Base-by-base conservation (phyloP, 2,888 invertebrate species). In the Norana najaformis region DNA sequence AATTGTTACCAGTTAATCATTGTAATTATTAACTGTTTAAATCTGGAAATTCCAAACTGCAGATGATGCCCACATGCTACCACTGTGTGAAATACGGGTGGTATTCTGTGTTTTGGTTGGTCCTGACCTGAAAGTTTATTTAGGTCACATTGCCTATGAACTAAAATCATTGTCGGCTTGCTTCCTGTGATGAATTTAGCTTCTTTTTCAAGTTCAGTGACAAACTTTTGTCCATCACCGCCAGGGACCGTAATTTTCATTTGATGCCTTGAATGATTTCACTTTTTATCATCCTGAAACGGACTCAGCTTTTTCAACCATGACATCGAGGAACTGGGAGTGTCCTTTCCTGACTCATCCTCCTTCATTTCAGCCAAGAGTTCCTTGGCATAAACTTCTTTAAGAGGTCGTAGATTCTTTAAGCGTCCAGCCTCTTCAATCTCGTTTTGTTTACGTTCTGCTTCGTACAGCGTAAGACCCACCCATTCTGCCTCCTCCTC, bases 401-500 rank as follows among this genome's bases (percentile, higher is more conserved):
- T 92, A 35, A 92, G 90, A 4, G 92, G 92, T 34, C 88, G 88
- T 16, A 90, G 34, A n/a, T 34, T 89, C 23, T 83, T 35, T n/a
- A 35, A 35, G n/a, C 85, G 30, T 36, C 90, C 53, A 35, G 53
- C 69, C 85, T 92, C 90, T 41, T 92, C 92, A 30, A 91, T 18
- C 37, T 88, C 89, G n/a, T 88, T 47, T 90, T 91, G 92, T 88
- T 91, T 92, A n/a, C 88, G 47, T 88, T 92, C 92, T 18, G 92
- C 92, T 88, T 92, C 91, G 20, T 90, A 53, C 30, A 92, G 82
- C 16, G 89, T 88, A 47, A 92, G 89, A 30, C 92, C 92, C 13
- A 92, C 89, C 92, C 92, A 92, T 88, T 91, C 91, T 2, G 90
- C 91, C 89, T 92, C 92, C 83, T 92, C 91, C 36, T 90, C 98